Conservation (phyloP, 1,140 invertebrate species). For the Drosophila dunni region DNA sequence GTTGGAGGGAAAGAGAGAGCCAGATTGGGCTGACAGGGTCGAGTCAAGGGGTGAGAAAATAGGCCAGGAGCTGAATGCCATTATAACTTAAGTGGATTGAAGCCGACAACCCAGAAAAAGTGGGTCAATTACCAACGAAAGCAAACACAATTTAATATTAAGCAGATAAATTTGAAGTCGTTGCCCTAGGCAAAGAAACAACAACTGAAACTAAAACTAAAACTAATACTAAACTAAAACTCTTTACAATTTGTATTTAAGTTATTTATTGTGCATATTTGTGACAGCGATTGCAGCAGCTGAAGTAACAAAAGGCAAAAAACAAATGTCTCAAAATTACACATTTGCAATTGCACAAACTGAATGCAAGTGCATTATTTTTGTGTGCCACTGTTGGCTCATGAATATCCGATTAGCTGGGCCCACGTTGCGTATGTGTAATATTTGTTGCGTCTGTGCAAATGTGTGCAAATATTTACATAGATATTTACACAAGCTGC, state of each 20-base stretch:
- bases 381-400: slow-evolving; percentile 1
- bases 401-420: slow-evolving; percentile 35
- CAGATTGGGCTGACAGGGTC: background rate
- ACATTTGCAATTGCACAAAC: slow-evolving; percentile 28
- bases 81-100: slow-evolving; percentile 19
- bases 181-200: background rate
- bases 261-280: slow-evolving; percentile 1
- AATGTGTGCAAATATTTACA: slow-evolving; percentile 65
- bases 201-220: no score
- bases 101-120: slow-evolving; percentile 2
- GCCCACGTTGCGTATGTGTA: slow-evolving; percentile 53
- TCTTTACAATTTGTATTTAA: background rate
- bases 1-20: background rate
- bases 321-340: slow-evolving; percentile 8
- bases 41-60: slow-evolving; percentile 7
- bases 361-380: background rate
- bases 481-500: slow-evolving; percentile 36
- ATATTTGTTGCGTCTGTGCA: slow-evolving; percentile 48
- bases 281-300: no score
- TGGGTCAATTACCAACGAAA: slow-evolving; percentile 34
- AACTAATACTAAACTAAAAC: background rate
- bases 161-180: background rate
- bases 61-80: slow-evolving; percentile 12
- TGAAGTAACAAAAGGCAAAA: background rate
- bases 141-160: slow-evolving; percentile 12